Base-by-base conservation (phyloP, 2,888 invertebrate species). In the Theretra japonica region DNA sequence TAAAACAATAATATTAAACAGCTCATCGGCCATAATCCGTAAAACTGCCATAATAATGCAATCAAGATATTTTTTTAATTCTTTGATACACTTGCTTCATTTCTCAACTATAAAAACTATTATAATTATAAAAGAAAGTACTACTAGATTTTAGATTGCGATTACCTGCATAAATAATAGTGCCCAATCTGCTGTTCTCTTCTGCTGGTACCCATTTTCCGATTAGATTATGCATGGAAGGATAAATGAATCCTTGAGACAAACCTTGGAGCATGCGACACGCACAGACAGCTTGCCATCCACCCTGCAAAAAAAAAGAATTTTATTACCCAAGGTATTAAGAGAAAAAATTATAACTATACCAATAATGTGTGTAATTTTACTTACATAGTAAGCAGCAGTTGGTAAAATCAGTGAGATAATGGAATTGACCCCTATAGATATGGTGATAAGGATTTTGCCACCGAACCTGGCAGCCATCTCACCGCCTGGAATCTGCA, bases 381-480 rank as follows among this genome's bases (percentile, higher is more conserved):
- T 8, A 79, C 82, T 80, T 69, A 83, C 84, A 75, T 79, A 80
- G 21, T 75, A 23, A 1, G 81, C 80, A 19, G 75, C 75, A 0
- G 79, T 23, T 0, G 85, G 84, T 68, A 84, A 25, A 0, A 81
- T 3, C 25, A 83, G 50, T 0, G 80, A 78, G 0, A 80, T 69
- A 68, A 95, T 83, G 0, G 95, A 94, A 8, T 88, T 81, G 1
- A 83, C 72, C 0, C 73, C 76, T 1, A 86, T 74, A 28, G 80
- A 74, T 19, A 80, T 75, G 0, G 93, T 86, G 28, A 95, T 80
- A 5, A 97, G 89, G 21, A 94, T 86, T 79, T 96, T 96, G 6
- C 96, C 96, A 4, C 97, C 97, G 82, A 96, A 95, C 62, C 90
- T 93, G 73, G 95, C 96, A 0, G 97, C 96, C 75, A 97, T 82